phyloP scores from a whole-genome alignment of 2,888 invertebrate genomes.

The Itoplectis maculator region DNA sequence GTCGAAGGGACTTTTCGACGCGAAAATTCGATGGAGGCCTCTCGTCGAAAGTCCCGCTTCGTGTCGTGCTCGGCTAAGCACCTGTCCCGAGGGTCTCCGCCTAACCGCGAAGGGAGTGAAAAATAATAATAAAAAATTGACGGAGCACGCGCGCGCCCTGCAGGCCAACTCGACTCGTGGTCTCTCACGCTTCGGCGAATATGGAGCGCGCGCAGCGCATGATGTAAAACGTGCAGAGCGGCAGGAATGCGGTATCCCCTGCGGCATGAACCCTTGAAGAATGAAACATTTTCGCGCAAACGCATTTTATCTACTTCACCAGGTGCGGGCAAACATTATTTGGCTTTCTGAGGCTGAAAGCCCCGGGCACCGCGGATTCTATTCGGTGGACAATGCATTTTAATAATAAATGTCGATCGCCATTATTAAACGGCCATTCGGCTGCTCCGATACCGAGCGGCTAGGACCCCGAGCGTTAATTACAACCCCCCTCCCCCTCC shows the following conservation, averaged over 20 bases:
- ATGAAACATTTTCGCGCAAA: conserved; percentile 52
- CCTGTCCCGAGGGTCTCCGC: conserved; percentile 55
- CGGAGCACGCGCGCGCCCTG: conserved; percentile 25
- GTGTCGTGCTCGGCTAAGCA: conserved; percentile 21
- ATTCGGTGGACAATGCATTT: conserved; percentile 17
- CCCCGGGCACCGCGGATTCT: neutral
- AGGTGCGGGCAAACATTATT: conserved; percentile 31
- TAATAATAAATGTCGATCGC: conserved; percentile 22
- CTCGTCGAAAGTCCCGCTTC: conserved; percentile 22
- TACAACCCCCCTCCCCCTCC: no score
- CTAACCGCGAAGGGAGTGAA: conserved; percentile 40
- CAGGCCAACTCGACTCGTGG: conserved; percentile 45
- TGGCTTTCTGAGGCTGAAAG: conserved; percentile 26
- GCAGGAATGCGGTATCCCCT: conserved; percentile 46
- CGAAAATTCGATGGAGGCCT: conserved; percentile 5
- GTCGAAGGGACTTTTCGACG: conserved; percentile 22
- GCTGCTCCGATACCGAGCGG: conserved; percentile 9
- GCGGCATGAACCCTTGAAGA: conserved; percentile 29
- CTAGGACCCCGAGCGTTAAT: conserved; percentile 2
- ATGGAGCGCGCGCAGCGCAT: conserved; percentile 19
- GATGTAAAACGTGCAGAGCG: no score
- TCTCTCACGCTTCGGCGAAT: conserved; percentile 22
- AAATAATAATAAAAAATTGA: conserved; percentile 53
- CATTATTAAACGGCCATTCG: conserved; percentile 37
- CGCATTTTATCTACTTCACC: conserved; percentile 40